These are phyloP conservation scores for Parauchenoglanis ngamensis DNA, from an alignment of 2,797 vertebrate species.

Conservation along the genomic window DNA sequence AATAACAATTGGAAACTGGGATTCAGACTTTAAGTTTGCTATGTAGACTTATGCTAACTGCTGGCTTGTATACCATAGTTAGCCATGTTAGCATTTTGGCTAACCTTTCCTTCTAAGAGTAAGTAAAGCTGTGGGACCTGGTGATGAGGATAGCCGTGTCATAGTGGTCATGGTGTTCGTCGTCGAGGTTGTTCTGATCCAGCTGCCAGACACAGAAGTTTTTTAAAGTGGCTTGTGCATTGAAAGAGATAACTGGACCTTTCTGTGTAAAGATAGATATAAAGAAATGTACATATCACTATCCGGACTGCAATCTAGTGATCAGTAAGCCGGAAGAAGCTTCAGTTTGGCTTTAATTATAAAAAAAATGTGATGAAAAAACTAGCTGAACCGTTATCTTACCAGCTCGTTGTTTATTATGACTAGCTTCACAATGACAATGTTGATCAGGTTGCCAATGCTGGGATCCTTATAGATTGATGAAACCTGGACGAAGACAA, in stretches of 20 bases:
- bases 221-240: constrained; percentile 96
- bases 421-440: constrained; percentile 96
- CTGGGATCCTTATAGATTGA: constrained; percentile 99
- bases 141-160: constrained; percentile 97
- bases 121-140: constrained; percentile 73
- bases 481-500: constrained; percentile 81
- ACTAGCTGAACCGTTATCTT: constrained; percentile 56
- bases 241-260: constrained; percentile 91
- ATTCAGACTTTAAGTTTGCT: neutral
- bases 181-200: constrained; percentile 85
- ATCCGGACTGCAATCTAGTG: neutral
- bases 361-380: neutral
- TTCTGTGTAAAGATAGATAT: constrained; percentile 73
- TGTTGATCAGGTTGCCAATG: constrained; percentile 98
- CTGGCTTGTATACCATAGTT: neutral
- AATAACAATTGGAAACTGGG: neutral
- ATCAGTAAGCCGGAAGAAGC: neutral
- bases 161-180: constrained; percentile 86
- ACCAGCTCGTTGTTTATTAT: constrained; percentile 95
- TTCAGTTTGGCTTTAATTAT: neutral
- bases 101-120: constrained; percentile 12
- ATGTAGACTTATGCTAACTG: neutral
- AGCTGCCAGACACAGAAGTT: constrained; percentile 99
- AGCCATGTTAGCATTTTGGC: constrained; percentile 11
- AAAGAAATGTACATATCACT: neutral